phyloP scores from a whole-genome alignment of 2,797 vertebrate species.

The Urocyon cinereoargenteus region DNA sequence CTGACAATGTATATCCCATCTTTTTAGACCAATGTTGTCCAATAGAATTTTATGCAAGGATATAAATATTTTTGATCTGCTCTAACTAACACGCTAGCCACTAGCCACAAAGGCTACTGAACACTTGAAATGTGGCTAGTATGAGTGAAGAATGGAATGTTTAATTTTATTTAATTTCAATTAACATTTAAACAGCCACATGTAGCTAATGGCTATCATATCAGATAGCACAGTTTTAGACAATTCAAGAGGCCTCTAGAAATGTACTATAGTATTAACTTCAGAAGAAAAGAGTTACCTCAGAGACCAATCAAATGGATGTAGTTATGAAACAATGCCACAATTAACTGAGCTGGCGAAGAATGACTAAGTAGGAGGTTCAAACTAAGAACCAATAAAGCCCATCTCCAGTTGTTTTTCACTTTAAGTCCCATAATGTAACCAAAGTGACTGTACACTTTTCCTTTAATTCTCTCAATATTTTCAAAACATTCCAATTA shows the following conservation, averaged over 20 bases:
- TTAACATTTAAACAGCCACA: slow-evolving; percentile 31
- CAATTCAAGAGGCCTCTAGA: slow-evolving; percentile 51
- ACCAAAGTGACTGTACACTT: slow-evolving; percentile 20
- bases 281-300: slow-evolving; percentile 53
- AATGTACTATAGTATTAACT: slow-evolving; percentile 48
- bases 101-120: not conserved
- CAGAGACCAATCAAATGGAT: slow-evolving; percentile 39
- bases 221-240: slow-evolving; percentile 34
- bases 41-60: not conserved
- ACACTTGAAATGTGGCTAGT: not conserved
- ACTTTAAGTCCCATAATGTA: slow-evolving; percentile 42
- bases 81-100: not conserved
- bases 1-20: not conserved
- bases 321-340: slow-evolving; percentile 69
- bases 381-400: slow-evolving; percentile 59
- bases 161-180: slow-evolving; percentile 45
- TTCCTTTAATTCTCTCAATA: slow-evolving; percentile 65
- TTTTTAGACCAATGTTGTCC: slow-evolving; percentile 9
- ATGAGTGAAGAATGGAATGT: not conserved
- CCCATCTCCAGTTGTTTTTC: slow-evolving; percentile 50
- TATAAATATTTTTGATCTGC: not conserved
- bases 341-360: slow-evolving; percentile 32
- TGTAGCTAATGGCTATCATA: not conserved
- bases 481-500: slow-evolving; percentile 57
- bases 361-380: slow-evolving; percentile 19